phyloP scores from a whole-genome alignment of 2,888 invertebrate genomes.

The Tetragonula carbonaria region DNA sequence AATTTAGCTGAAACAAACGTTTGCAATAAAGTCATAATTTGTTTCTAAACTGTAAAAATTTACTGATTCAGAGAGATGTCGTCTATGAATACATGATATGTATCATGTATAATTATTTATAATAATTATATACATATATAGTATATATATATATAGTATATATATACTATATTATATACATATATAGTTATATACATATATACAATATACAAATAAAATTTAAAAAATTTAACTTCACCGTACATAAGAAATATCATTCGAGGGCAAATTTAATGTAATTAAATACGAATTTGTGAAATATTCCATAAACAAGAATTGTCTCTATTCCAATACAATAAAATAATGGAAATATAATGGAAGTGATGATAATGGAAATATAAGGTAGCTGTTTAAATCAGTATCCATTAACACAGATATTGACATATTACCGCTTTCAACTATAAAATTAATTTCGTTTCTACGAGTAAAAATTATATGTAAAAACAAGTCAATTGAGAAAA shows the following conservation, averaged over 20 bases:
- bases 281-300: neutral
- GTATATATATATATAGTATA: no score
- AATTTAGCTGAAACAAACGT: neutral
- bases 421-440: neutral
- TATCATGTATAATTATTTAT: neutral
- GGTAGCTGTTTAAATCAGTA: slow-evolving; percentile 73
- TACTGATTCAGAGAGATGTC: neutral
- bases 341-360: slow-evolving; percentile 65
- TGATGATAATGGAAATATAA: slow-evolving; percentile 65
- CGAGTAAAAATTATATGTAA: neutral
- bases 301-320: neutral
- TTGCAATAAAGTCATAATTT: neutral
- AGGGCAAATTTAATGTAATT: neutral
- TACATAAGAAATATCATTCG: no score
- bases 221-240: no score
- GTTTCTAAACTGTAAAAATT: neutral
- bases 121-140: no score
- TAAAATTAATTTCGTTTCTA: neutral
- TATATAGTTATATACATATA: no score
- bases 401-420: neutral
- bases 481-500: neutral
- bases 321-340: slow-evolving; percentile 39
- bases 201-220: no score
- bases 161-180: no score
- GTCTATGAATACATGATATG: neutral